Conservation (phyloP, 2,888 invertebrate genomes). For the Agelastica alni region DNA sequence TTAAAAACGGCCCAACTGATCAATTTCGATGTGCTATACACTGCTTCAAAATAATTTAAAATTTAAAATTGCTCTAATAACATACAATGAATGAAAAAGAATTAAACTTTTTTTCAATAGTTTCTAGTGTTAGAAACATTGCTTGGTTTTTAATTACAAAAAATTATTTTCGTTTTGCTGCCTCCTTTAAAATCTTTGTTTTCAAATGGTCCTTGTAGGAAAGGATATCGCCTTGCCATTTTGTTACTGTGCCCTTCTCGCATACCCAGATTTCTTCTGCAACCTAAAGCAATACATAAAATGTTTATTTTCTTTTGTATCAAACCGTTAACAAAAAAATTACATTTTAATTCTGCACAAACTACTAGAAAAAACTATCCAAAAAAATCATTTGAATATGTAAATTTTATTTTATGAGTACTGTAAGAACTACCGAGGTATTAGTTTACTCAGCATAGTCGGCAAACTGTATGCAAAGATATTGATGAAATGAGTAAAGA, state of each 20-base stretch:
- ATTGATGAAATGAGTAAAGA: no score
- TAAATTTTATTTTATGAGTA: no score
- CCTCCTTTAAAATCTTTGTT: slow-evolving; percentile 79
- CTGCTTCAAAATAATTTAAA: neutral
- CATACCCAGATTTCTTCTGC: slow-evolving; percentile 99
- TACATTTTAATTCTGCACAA: no score
- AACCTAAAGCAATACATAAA: slow-evolving; percentile 66
- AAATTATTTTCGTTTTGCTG: slow-evolving; percentile 57
- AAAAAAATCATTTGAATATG: no score
- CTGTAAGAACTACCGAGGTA: no score
- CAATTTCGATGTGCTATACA: slow-evolving; percentile 7
- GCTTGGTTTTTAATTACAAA: slow-evolving; percentile 8
- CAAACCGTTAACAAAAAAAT: no score
- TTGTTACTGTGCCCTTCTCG: slow-evolving; percentile 92
- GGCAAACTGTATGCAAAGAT: no score
- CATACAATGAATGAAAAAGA: no score
- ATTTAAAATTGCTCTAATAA: slow-evolving; percentile 8
- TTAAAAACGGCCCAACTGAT: neutral
- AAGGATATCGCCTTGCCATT: slow-evolving; percentile 96
- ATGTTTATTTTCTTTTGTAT: no score
- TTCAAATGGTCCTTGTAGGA: slow-evolving; percentile 95
- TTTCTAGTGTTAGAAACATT: slow-evolving; percentile 14
- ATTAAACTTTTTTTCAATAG: slow-evolving; percentile 14
- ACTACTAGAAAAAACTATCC: no score
- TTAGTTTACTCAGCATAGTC: no score